phyloP scores from a whole-genome alignment of 2,888 invertebrate species.

The Lycaena phlaeas region DNA sequence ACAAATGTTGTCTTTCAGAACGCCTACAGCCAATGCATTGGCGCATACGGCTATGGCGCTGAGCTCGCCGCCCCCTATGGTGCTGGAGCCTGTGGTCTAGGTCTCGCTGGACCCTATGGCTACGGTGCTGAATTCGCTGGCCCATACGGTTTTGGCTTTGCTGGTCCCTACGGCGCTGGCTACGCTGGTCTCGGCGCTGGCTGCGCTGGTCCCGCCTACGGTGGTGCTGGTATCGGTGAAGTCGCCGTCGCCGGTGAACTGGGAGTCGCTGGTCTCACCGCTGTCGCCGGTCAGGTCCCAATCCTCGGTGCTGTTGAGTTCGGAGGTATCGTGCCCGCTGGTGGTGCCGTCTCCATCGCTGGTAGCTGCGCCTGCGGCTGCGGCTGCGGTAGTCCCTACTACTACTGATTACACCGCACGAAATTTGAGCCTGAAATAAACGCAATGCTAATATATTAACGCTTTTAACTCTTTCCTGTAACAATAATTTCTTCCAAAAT shows the following conservation, averaged over 20 bases:
- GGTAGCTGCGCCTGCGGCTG: slow-evolving; percentile 30
- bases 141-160: slow-evolving; percentile 1
- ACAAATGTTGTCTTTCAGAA: not conserved
- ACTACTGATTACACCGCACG: not conserved
- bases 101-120: slow-evolving; percentile 13
- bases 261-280: slow-evolving; percentile 26
- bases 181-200: not conserved
- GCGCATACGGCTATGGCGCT: slow-evolving; percentile 3
- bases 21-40: not conserved
- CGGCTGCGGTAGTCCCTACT: not conserved
- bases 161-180: not conserved
- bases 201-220: slow-evolving; percentile 10
- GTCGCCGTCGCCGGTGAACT: slow-evolving; percentile 17
- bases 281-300: slow-evolving; percentile 31
- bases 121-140: slow-evolving; percentile 1
- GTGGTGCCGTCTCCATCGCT: not conserved
- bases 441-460: too few species aligned
- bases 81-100: slow-evolving; percentile 6
- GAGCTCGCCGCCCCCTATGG: slow-evolving; percentile 15
- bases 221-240: slow-evolving; percentile 18
- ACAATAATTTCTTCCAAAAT: too few species aligned
- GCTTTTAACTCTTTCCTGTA: too few species aligned
- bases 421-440: too few species aligned
- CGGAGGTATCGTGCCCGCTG: slow-evolving; percentile 25
- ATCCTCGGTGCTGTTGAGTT: slow-evolving; percentile 30